Base-by-base conservation (phyloP, 2,888 invertebrate species). In the Linnaemya tessellans region DNA sequence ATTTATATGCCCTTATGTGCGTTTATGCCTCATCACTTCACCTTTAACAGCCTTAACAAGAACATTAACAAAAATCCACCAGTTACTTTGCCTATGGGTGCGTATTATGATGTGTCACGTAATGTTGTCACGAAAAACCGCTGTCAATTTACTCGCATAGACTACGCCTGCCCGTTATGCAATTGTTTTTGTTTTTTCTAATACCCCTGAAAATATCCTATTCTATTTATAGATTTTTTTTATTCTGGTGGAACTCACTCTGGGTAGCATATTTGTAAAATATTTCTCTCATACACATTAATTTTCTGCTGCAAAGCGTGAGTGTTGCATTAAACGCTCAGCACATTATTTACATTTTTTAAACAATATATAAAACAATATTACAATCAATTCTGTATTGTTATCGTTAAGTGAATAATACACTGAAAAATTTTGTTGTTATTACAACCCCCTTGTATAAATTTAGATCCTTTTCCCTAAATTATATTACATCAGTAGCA, bases 61-160 rank as follows among this genome's bases (percentile, higher is more conserved):
- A 49, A 11, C 4, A 0, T 11, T 25, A 54, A 54, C n/a, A 56
- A 56, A 15, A 56, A 56, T 1, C 1, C 5, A 1, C 25, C 22
- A 11, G 43, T 18, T 18, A 18, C 41, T 3, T 25, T 9, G 1
- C 5, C 8, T 0, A 2, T 8, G 67, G 11, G 18, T 75, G 75
- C 18, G 65, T 75, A 56, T 56, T 65, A 41, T n/a, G n/a, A n/a
- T 75, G 43, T 46, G 56, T 43, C 65, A 56, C 65, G 65, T 30
- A 65, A 56, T 65, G 1, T 13, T 11, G 13, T 25, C 13, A 56
- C 2, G 11, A 22, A 49, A 54, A 18, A 3, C 11, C 0, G 54
- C 54, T 54, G 54, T 54, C 18, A 10, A 10, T 51, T 13, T 56
- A 4, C 35, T 35, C 35, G n/a, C n/a, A n/a, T 35, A 35, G 46